Evolutionary conservation across 2,888 invertebrate genomes (phyloP).

Genomic region (Balanococcus diminutus): DNA sequence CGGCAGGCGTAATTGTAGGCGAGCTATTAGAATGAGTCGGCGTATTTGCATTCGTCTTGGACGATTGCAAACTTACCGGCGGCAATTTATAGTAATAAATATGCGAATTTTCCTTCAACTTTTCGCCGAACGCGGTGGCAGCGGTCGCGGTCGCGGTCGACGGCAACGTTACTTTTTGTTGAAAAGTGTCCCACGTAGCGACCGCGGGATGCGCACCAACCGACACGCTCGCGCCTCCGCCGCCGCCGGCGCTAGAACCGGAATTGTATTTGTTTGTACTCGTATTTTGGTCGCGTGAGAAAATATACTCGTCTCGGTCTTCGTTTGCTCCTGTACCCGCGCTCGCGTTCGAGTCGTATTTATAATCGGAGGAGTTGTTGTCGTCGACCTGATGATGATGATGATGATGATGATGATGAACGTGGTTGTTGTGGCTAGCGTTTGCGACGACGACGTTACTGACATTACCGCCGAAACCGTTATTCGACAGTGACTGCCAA

Average conservation of each 20-base stretch:
- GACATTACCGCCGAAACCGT: neutral
- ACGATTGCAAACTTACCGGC: neutral
- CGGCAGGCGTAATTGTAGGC: too few relatives aligned
- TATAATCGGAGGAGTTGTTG: too few relatives aligned
- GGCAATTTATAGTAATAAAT: constrained; percentile 52
- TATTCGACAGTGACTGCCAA: neutral
- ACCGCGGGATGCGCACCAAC: neutral
- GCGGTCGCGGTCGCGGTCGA: neutral
- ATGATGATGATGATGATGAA: neutral
- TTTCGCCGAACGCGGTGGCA: neutral
- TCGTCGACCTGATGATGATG: neutral
- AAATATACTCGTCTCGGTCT: neutral
- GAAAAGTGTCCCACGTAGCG: neutral
- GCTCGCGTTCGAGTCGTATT: neutral
- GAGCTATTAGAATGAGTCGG: too few relatives aligned
- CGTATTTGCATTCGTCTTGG: neutral
- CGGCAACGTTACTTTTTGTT: neutral
- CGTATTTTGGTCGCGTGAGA: neutral
- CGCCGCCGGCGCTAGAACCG: neutral
- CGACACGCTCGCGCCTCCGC: too few relatives aligned
- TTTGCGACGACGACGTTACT: neutral
- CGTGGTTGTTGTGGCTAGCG: neutral
- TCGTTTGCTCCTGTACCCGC: neutral
- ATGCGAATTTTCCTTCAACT: constrained; percentile 40
- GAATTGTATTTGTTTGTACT: neutral